Conservation (phyloP, 2,113 vertebrate genomes). For the Raja brachyura region DNA sequence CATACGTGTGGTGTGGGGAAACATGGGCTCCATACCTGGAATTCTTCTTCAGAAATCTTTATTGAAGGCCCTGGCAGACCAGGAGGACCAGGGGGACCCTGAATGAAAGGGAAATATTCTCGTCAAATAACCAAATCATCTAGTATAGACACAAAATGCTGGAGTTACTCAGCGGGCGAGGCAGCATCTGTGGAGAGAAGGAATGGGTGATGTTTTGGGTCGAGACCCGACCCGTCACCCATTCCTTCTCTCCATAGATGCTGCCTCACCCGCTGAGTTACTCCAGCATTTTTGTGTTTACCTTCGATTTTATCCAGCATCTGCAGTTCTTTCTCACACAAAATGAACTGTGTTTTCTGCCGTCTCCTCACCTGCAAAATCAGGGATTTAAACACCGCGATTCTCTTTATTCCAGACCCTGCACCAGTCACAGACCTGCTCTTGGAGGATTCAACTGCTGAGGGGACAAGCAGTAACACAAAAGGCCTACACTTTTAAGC, state of each 20-base stretch:
- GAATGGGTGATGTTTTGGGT: no score
- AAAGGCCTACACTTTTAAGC: background rate
- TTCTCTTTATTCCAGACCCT: background rate
- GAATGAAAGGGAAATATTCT: constrained; percentile 38
- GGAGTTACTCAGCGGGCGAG: no score
- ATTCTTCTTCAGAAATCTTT: constrained; percentile 58
- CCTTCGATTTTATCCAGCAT: no score
- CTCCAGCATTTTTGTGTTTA: no score
- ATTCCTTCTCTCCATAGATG: no score
- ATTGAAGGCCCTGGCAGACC: constrained; percentile 59
- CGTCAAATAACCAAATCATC: background rate
- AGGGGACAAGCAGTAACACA: background rate
- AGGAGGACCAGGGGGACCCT: constrained; percentile 67
- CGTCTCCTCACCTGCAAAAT: background rate
- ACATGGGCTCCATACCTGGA: constrained; percentile 54
- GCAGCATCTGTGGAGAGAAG: no score
- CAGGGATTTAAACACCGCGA: background rate
- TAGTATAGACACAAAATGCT: no score
- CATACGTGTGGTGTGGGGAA: background rate
- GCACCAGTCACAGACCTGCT: background rate
- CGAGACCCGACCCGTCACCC: no score
- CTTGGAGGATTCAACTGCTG: background rate
- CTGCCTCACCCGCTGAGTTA: no score
- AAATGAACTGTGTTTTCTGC: background rate
- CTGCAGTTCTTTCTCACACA: no score